A percentile compares a stretch with the other conserved stretches of the same genome.
Conservation (phyloP, 1,140 invertebrate species). For the Bombus waltoni region DNA sequence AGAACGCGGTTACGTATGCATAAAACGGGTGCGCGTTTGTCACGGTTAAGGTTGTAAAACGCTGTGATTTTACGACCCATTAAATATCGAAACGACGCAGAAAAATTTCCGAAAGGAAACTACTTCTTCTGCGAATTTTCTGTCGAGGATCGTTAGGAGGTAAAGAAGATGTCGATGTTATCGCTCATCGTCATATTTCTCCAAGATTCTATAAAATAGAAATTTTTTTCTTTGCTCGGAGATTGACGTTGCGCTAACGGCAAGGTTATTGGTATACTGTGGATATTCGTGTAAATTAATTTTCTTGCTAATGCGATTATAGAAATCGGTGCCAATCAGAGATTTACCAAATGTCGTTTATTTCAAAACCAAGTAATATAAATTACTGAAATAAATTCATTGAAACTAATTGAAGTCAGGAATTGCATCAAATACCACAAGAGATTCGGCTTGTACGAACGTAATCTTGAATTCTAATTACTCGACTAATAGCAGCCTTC, state of each 20-base stretch:
- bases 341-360: no score
- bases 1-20: not conserved
- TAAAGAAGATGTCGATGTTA: not conserved
- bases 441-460: not conserved
- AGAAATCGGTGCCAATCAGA: no score
- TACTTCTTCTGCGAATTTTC: not conserved
- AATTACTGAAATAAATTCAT: not conserved
- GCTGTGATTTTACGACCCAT: constrained; percentile 10
- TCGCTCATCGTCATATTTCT: not conserved
- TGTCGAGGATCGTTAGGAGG: not conserved
- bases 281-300: not conserved
- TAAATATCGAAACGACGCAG: not conserved
- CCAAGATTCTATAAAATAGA: not conserved
- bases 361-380: no score
- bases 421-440: no score
- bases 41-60: not conserved
- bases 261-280: no score
- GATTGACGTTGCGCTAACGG: no score
- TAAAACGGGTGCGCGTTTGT: not conserved
- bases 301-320: not conserved
- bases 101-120: not conserved
- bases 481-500: not conserved
- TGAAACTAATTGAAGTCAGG: no score
- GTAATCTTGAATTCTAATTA: not conserved
- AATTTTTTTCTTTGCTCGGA: not conserved